Conservation (phyloP, 1,140 invertebrate species). For the Trinorchestia longiramus region DNA sequence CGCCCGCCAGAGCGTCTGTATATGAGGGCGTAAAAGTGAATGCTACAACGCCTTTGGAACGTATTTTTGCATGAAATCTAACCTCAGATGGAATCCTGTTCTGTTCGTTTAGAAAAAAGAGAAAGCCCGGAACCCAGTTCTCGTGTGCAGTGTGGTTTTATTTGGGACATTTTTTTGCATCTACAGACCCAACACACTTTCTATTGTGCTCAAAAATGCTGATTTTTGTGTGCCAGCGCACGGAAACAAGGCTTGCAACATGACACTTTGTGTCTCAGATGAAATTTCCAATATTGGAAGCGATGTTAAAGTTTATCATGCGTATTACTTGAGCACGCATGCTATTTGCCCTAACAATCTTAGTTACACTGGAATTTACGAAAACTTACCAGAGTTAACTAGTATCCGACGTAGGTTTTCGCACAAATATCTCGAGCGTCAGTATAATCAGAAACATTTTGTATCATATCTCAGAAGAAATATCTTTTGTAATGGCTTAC, state of each 20-base stretch:
- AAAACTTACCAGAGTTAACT: too few species aligned
- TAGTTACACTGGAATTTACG: too few species aligned
- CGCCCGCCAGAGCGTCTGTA: neutral
- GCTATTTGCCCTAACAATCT: neutral
- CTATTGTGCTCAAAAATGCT: neutral
- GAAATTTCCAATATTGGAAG: neutral
- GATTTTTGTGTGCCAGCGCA: neutral
- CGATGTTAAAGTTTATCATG: neutral
- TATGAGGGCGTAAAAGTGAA: slow-evolving; percentile 13
- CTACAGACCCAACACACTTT: neutral
- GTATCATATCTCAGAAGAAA: too few species aligned
- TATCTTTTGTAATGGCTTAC: too few species aligned
- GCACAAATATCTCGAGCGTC: too few species aligned
- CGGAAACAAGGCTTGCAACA: neutral
- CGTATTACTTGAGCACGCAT: neutral
- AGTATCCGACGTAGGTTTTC: too few species aligned
- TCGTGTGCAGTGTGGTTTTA: neutral
- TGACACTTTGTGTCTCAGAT: neutral
- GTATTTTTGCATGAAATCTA: slow-evolving; percentile 14
- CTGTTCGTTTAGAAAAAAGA: slow-evolving; percentile 9
- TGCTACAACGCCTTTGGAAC: slow-evolving; percentile 31
- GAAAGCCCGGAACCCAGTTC: neutral
- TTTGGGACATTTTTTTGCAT: neutral
- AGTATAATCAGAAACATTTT: too few species aligned
- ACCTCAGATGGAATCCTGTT: slow-evolving; percentile 27